Conservation (phyloP, 2,888 invertebrate species). For the Leucophenga maculata region DNA sequence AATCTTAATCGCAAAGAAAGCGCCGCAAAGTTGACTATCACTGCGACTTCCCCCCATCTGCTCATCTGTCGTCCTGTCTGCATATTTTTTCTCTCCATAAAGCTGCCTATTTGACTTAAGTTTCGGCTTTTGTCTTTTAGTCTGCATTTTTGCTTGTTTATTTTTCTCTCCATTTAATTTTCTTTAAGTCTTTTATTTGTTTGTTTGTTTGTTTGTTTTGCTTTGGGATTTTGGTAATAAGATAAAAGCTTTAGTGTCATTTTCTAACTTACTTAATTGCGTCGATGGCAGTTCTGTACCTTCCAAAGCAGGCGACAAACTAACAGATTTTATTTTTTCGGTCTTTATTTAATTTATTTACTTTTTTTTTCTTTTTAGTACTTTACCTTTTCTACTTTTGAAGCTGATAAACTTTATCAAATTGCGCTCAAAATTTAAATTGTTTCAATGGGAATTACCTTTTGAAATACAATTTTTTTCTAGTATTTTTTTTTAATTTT, state of each 20-base stretch:
- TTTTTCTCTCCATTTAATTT: slow-evolving; percentile 10
- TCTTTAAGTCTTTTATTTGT: slow-evolving; percentile 40
- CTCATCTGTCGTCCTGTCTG: slow-evolving; percentile 32
- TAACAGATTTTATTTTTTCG: no score
- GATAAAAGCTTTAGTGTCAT: slow-evolving; percentile 60
- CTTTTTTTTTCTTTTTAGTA: neutral
- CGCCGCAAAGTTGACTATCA: slow-evolving; percentile 20
- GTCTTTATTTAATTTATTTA: neutral
- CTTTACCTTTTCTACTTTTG: neutral
- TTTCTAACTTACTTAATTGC: slow-evolving; percentile 58
- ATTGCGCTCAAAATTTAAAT: slow-evolving; percentile 17
- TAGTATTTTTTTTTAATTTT: no score
- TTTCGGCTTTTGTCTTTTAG: slow-evolving; percentile 13
- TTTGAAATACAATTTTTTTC: no score
- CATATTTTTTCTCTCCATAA: neutral
- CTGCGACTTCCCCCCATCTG: neutral
- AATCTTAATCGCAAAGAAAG: no score
- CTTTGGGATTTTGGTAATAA: slow-evolving; percentile 50
- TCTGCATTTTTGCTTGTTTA: slow-evolving; percentile 37
- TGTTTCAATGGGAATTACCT: neutral
- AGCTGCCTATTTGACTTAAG: slow-evolving; percentile 29
- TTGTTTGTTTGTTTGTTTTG: slow-evolving; percentile 38
- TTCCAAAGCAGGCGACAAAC: neutral
- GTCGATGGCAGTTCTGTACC: slow-evolving; percentile 38
- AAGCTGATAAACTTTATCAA: slow-evolving; percentile 5